A percentile compares a stretch with the other conserved stretches of the same genome.
phyloP scores from a whole-genome alignment of 2,888 invertebrate genomes.

The Xanthorhoe designata region DNA sequence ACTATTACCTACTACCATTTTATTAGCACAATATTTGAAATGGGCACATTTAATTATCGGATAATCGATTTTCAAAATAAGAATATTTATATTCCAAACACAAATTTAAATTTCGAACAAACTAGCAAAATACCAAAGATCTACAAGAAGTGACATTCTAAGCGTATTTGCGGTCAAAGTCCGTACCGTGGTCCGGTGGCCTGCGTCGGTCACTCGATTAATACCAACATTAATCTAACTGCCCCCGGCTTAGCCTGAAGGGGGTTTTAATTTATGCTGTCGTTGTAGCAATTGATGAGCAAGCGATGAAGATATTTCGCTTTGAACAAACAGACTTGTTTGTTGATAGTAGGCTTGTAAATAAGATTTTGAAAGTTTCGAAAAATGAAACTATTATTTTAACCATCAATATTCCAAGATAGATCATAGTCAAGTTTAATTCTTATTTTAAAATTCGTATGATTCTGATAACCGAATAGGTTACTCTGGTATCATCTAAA shows the following conservation, averaged over 20 bases:
- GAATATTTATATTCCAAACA: slow-evolving; percentile 5
- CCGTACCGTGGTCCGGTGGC: slow-evolving; percentile 24
- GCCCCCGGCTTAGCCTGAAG: slow-evolving; percentile 55
- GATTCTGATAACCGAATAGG: too few relatives aligned
- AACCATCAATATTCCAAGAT: neutral
- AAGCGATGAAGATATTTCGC: slow-evolving; percentile 65
- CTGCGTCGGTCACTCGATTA: slow-evolving; percentile 82
- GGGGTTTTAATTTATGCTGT: slow-evolving; percentile 78
- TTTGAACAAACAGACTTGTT: slow-evolving; percentile 48
- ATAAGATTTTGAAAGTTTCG: neutral
- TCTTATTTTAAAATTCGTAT: neutral
- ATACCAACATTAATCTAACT: slow-evolving; percentile 82
- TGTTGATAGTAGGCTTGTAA: slow-evolving; percentile 2
- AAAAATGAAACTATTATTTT: neutral
- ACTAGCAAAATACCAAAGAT: slow-evolving; percentile 7
- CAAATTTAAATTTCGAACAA: slow-evolving; percentile 9
- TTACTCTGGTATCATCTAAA: too few relatives aligned
- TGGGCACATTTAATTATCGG: neutral
- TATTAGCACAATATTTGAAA: too few relatives aligned
- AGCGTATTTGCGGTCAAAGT: slow-evolving; percentile 17
- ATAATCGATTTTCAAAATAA: neutral
- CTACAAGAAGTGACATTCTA: slow-evolving; percentile 29
- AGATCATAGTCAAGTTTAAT: neutral
- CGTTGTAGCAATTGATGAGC: slow-evolving; percentile 81
- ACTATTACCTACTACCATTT: too few relatives aligned